Conservation (phyloP, 2,888 invertebrate genomes). For the Lithophane socia region DNA sequence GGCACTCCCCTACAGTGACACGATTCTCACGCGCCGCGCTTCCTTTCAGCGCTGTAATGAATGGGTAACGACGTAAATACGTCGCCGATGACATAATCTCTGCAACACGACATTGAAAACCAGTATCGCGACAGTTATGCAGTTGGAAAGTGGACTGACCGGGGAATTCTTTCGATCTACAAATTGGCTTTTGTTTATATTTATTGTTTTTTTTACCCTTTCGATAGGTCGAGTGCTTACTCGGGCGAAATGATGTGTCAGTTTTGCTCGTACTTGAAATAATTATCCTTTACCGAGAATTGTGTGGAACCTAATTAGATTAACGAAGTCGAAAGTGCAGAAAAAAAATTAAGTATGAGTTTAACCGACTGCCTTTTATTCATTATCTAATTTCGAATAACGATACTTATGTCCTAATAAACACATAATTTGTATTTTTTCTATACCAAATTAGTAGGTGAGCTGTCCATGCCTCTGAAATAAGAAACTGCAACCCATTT, state of each 20-base stretch:
- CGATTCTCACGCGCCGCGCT: conserved; percentile 89
- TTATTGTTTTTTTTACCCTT: conserved; percentile 64
- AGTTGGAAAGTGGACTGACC: conserved; percentile 76
- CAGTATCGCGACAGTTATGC: conserved; percentile 76
- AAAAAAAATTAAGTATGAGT: not conserved
- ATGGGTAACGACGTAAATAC: conserved; percentile 86
- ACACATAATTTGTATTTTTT: not conserved
- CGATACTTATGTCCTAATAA: not conserved
- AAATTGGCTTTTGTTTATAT: conserved; percentile 67
- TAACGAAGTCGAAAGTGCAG: conserved; percentile 1
- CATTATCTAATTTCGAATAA: too few species aligned
- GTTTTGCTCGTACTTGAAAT: conserved; percentile 32
- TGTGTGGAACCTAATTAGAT: conserved; percentile 24
- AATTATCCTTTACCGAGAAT: conserved; percentile 43
- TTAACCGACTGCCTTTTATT: not conserved
- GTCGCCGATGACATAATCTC: conserved; percentile 83
- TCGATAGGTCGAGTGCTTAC: conserved; percentile 53
- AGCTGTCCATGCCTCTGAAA: not conserved
- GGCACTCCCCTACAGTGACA: conserved; percentile 83
- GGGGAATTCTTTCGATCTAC: conserved; percentile 69
- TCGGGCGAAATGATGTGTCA: conserved; percentile 19
- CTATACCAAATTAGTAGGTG: not conserved
- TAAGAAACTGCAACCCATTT: not conserved
- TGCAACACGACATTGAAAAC: conserved; percentile 79
- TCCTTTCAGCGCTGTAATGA: conserved; percentile 88